Base-by-base conservation (phyloP, 2,888 invertebrate genomes). In the Lepetodrilus schrolli region DNA sequence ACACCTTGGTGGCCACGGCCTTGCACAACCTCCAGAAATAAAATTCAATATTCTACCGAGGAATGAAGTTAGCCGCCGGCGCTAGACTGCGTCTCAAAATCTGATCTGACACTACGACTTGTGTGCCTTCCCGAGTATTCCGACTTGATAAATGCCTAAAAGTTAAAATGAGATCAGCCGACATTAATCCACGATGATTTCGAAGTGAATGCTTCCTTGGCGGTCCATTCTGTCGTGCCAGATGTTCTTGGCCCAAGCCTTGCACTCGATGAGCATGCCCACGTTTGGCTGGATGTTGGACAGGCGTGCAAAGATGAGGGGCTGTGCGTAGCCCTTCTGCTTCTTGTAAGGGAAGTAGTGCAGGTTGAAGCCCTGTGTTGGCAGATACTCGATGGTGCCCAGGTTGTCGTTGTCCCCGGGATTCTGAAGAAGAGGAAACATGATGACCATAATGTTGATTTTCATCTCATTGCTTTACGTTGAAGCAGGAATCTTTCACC, bases 161-260 rank as follows among this genome's bases (percentile, higher is more conserved):
- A 10, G 13, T 10, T 43, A 43, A 7, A 2, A 43, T 17, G 43
- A 17, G n/a, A n/a, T n/a, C n/a, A n/a, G n/a, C 4, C 13, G 17
- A 43, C 34, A 78, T 78, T 94, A 95, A 92, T 97, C 97, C 91
- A 97, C 94, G 94, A 97, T 94, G 91, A 97, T 93, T 92, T 97
- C 97, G 93, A 97, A 96, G 92, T 97, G 96, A 88, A 97, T 96
- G 86, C 95, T 95, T 88, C 97, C 97, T 90, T 95, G 94, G 91
- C 95, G 94, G 91, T 96, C 95, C 91, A 94, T 93, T 89, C 96
- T 94, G 92, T 97, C 94, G 92, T 96, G 96, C 83, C 93, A 82
- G 80, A 92, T 91, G 86, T 92, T 92, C 75, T 88, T 86, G 34
- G 92, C 91, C 84, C 89, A 91, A 23, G 91, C 91, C 77, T 89